Conservation (phyloP, 2,113 vertebrate genomes). For the Uria aalge region DNA sequence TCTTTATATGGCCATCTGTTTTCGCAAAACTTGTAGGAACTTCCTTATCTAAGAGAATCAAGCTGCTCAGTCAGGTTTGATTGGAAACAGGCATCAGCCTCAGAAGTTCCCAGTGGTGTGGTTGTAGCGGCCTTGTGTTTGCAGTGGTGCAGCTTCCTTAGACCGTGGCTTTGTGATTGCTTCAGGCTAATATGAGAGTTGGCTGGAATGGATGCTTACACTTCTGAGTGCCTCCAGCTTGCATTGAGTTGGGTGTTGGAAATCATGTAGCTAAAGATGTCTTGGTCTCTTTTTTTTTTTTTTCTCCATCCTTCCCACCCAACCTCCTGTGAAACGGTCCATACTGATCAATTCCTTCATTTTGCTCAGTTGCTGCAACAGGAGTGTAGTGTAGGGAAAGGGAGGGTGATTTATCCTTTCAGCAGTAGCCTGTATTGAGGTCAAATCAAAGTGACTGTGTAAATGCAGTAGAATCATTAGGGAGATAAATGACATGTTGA, state of each 20-base stretch:
- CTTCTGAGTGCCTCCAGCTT: background rate
- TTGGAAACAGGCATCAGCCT: background rate
- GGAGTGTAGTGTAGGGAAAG: background rate
- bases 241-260: background rate
- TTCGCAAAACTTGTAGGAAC: background rate
- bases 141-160: background rate
- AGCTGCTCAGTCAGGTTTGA: background rate
- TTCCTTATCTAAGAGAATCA: background rate
- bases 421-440: background rate
- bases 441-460: background rate
- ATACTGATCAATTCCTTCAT: background rate
- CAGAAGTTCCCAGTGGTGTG: background rate
- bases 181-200: background rate
- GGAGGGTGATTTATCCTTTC: background rate
- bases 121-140: background rate
- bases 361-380: background rate
- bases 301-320: background rate
- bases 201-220: background rate
- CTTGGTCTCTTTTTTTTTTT: background rate
- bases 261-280: background rate
- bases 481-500: background rate
- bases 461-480: background rate
- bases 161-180: accelerated
- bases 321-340: background rate
- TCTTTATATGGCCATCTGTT: background rate